Conservation (phyloP, 2,797 vertebrate genomes). For the Leucoraja ocellata region DNA sequence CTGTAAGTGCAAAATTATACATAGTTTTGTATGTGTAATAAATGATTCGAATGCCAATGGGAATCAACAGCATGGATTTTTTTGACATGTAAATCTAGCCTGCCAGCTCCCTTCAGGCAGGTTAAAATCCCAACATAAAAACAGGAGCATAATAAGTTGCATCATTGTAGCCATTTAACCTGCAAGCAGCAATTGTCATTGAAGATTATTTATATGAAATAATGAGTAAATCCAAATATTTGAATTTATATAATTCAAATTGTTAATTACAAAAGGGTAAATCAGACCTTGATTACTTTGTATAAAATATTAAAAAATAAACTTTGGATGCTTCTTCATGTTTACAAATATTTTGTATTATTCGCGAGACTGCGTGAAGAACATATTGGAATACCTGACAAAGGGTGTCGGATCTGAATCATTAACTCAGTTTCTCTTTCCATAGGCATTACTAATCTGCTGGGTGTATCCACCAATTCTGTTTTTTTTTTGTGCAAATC, state of each 20-base stretch:
- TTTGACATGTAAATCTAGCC: slow-evolving; percentile 19
- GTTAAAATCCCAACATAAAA: slow-evolving; percentile 29
- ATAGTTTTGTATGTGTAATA: slow-evolving; percentile 14
- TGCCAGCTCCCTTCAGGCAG: slow-evolving; percentile 24
- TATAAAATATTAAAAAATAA: not conserved
- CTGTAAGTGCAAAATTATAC: slow-evolving; percentile 22
- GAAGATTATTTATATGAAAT: slow-evolving; percentile 1
- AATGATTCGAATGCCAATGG: slow-evolving; percentile 27
- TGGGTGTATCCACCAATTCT: no score
- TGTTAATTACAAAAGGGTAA: not conserved
- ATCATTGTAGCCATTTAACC: slow-evolving; percentile 13
- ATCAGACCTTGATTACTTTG: not conserved
- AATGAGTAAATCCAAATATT: not conserved
- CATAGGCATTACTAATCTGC: no score
- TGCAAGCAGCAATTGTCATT: slow-evolving; percentile 19
- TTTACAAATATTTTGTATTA: not conserved
- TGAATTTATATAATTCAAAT: not conserved
- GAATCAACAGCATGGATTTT: slow-evolving; percentile 30
- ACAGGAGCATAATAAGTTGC: slow-evolving; percentile 22
- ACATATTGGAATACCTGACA: no score
- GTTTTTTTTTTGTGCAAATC: no score
- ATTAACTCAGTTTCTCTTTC: no score
- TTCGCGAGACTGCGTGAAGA: no score
- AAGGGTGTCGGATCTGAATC: no score
- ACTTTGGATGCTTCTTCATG: not conserved